Evolutionary conservation across 1,140 invertebrate species (phyloP).

Genomic region (Hormaphis cornu): DNA sequence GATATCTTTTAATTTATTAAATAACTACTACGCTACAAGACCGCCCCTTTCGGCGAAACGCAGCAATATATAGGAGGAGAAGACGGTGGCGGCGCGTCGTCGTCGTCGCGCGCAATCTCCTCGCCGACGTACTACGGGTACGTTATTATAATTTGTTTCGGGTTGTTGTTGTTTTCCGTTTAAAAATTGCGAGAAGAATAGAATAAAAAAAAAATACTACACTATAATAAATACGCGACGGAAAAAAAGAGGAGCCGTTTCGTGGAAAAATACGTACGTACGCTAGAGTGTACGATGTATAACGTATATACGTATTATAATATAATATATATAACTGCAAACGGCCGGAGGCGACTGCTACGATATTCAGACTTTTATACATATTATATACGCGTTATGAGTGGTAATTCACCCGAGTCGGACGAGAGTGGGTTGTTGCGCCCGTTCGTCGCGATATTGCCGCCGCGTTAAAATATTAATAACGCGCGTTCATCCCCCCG

Average conservation of each 20-base stretch:
- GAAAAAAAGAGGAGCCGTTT: background rate
- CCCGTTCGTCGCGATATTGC: slow-evolving; percentile 31
- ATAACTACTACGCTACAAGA: slow-evolving; percentile 2
- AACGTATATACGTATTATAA: no score
- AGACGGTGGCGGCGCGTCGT: background rate
- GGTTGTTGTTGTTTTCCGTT: slow-evolving; percentile 30
- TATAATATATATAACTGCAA: no score
- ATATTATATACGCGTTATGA: no score
- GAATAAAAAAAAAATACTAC: background rate
- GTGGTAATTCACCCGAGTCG: no score
- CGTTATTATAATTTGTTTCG: slow-evolving; percentile 29
- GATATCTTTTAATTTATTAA: slow-evolving; percentile 35
- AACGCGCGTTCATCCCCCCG: slow-evolving; percentile 13
- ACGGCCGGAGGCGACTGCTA: slow-evolving; percentile 26
- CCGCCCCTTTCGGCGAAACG: slow-evolving; percentile 12
- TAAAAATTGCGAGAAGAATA: slow-evolving; percentile 12
- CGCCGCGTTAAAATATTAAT: slow-evolving; percentile 33
- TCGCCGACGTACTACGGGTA: background rate
- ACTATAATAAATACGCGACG: background rate
- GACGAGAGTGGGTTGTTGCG: slow-evolving; percentile 21
- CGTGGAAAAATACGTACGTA: no score
- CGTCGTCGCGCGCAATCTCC: background rate
- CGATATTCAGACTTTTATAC: slow-evolving; percentile 28
- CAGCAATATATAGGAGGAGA: no score
- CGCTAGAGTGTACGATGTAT: no score